Evolutionary conservation across 2,888 invertebrate species (phyloP), one percentile per base, ranked within the genome.

Genomic region (Aricia artaxerxes): DNA sequence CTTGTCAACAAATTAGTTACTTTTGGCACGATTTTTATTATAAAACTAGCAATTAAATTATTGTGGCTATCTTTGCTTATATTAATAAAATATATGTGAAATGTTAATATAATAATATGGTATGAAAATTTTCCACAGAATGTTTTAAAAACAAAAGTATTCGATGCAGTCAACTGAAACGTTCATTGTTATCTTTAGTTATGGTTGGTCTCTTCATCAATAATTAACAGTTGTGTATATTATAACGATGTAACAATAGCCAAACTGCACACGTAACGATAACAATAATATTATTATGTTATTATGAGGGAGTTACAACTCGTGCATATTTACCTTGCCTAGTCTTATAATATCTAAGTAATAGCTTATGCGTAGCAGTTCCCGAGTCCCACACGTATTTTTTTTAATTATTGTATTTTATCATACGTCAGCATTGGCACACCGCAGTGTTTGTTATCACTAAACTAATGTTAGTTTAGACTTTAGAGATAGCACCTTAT

Each of bases 401-500:
- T 24, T 24, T 24, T 24, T 24, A 24, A 24, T 24, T 24, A 24
- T 24, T 24, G 57, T 4, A 64, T 31, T 57, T 31, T 7, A 53
- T 2, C 49, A 78, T 35, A 64, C 75, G 69, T 49, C 61, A 44
- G 13, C 64, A 61, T 64, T 76, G 76, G 75, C 64, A 69, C 13
- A 61, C 64, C 35, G 57, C 44, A 44, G 9, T 49, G 9, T 49
- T 11, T 49, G 44, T 49, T 49, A 49, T 49, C 49, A 49, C 49
- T 49, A 49, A 49, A 9, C 49, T 49, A 49, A 49, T 49, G 49
- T 73, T 40, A 40, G 53, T 49, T 40, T 69, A 64, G 40, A 40
- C 38, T 49, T 40, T 69, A 64, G 40, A 57, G 57, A 78, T 78
- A 73, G 40, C 78, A 73, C 60, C 64, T 64, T 61, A 75, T 73